These are phyloP conservation scores for Caenorhabditis afra DNA, from an alignment of 2,888 invertebrate species.

Conservation along the genomic window DNA sequence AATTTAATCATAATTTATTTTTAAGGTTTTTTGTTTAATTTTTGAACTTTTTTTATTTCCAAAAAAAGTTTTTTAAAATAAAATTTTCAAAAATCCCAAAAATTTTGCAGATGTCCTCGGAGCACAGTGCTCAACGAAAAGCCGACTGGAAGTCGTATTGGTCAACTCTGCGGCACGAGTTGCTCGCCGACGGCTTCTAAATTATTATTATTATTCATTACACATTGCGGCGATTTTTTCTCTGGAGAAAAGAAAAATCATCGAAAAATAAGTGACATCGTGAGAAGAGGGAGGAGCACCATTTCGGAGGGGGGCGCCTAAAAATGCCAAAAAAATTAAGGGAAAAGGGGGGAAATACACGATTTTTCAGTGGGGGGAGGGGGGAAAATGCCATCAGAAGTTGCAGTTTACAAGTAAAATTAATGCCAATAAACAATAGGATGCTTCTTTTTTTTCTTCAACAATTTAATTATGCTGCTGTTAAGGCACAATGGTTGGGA, in stretches of 20 bases:
- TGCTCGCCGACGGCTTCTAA: neutral
- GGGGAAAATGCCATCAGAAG: constrained; percentile 3
- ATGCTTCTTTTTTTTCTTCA: neutral
- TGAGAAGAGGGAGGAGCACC: no score
- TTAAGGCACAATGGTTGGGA: no score
- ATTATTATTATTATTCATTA: no score
- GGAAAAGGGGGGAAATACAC: neutral
- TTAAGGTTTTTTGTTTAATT: neutral
- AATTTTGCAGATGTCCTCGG: constrained; percentile 44
- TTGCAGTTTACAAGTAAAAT: no score
- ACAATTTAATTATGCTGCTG: no score
- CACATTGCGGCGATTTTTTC: neutral
- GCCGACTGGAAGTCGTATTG: constrained; percentile 42
- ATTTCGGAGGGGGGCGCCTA: no score
- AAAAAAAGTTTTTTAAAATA: no score
- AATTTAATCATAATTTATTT: neutral
- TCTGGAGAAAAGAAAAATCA: neutral
- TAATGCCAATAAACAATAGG: neutral
- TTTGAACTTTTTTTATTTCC: neutral
- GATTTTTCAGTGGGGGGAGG: neutral
- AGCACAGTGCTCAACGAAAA: constrained; percentile 29
- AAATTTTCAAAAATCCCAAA: no score
- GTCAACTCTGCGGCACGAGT: constrained; percentile 20
- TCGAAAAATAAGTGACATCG: neutral
- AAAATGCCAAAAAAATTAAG: neutral